A percentile compares a stretch with the other conserved stretches of the same genome.
Evolutionary conservation across 2,113 vertebrate species (phyloP).

Genomic region (Xyrauchen texanus): DNA sequence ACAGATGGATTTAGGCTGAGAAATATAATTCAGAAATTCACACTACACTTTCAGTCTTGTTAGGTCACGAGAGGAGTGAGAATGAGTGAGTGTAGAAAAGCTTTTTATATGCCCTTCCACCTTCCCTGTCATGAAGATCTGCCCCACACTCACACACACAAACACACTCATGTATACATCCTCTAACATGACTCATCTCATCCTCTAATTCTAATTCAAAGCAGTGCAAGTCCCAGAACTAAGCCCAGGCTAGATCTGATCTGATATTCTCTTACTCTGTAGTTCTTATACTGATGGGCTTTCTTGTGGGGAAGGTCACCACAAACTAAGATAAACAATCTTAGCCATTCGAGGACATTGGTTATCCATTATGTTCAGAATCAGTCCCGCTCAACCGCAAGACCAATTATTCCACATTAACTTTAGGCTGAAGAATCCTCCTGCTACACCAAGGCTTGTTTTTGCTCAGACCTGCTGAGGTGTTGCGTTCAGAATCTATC

Average conservation of each 20-base stretch:
- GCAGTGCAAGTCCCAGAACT: slow-evolving; percentile 3
- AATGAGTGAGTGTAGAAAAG: slow-evolving; percentile 13
- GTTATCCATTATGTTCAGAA: slow-evolving; percentile 8
- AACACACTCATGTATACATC: neutral
- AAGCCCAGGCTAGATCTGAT: neutral
- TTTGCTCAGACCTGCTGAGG: neutral
- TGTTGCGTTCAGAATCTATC: slow-evolving; percentile 9
- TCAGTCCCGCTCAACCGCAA: neutral
- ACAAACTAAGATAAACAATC: neutral
- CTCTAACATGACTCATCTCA: neutral
- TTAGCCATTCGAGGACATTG: neutral
- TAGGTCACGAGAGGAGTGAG: too few species aligned
- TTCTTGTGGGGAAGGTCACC: slow-evolving; percentile 23
- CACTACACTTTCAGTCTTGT: neutral
- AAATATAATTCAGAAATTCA: slow-evolving; percentile 19
- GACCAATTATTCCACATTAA: slow-evolving; percentile 28
- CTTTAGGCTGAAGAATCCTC: neutral
- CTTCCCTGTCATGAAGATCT: neutral
- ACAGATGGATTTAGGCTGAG: neutral
- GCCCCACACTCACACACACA: slow-evolving; percentile 14
- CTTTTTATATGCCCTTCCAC: slow-evolving; percentile 7
- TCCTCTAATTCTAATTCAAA: slow-evolving; percentile 19
- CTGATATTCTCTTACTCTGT: neutral
- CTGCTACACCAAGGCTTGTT: neutral
- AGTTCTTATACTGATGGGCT: neutral